phyloP scores from a whole-genome alignment of 1,140 invertebrate species.

The Callitettix versicolor region DNA sequence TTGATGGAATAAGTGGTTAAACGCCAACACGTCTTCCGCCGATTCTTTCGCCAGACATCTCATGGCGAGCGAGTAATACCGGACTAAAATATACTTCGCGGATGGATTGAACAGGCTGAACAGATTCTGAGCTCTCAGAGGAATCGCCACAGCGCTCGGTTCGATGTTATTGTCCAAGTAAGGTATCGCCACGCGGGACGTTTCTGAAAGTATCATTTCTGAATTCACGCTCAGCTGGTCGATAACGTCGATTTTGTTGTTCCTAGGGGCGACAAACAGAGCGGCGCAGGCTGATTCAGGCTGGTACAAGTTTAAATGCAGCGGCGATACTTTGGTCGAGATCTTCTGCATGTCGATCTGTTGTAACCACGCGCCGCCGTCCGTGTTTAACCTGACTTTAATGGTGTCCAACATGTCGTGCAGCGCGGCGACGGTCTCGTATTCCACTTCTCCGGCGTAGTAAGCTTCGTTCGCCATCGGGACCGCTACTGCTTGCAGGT shows the following conservation, averaged over 20 bases:
- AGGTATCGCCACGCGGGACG: slow-evolving; percentile 19
- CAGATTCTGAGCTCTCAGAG: slow-evolving; percentile 17
- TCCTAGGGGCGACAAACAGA: background rate
- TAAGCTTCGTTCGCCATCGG: slow-evolving; percentile 20
- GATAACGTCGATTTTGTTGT: background rate
- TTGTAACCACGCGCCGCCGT: slow-evolving; percentile 18
- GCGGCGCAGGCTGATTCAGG: slow-evolving; percentile 12
- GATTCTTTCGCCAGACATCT: slow-evolving; percentile 13
- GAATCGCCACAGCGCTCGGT: slow-evolving; percentile 21
- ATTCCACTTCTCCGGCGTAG: slow-evolving; percentile 23
- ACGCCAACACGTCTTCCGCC: slow-evolving; percentile 13
- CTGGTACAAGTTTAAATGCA: slow-evolving; percentile 8
- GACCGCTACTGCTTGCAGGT: slow-evolving; percentile 17
- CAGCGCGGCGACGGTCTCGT: slow-evolving; percentile 7
- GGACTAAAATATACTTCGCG: slow-evolving; percentile 17
- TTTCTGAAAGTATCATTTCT: background rate
- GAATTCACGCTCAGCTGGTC: background rate
- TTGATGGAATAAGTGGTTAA: slow-evolving; percentile 16
- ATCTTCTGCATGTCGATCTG: slow-evolving; percentile 16
- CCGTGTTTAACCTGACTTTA: slow-evolving; percentile 16
- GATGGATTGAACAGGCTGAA: slow-evolving; percentile 17
- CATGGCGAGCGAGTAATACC: slow-evolving; percentile 20
- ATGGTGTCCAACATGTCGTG: slow-evolving; percentile 12
- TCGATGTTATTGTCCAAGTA: slow-evolving; percentile 20
- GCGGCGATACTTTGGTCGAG: slow-evolving; percentile 13